Conservation (phyloP, 2,113 vertebrate genomes). For the Vireo altiloquus region DNA sequence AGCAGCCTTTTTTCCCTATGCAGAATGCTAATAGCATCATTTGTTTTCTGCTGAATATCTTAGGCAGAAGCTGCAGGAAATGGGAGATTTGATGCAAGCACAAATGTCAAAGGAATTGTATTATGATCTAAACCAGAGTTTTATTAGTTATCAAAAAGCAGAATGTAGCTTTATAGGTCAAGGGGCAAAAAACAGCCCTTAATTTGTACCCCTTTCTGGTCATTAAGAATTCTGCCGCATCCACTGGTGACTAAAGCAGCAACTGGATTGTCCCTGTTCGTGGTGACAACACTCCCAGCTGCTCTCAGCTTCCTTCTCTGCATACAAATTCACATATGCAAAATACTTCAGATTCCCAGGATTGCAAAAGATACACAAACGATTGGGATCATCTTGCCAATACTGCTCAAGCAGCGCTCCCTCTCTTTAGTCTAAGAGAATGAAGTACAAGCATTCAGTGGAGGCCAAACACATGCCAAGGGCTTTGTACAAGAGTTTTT, state of each 20-base stretch:
- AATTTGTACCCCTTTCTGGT: neutral
- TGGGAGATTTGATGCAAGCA: neutral
- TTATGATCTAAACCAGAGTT: neutral
- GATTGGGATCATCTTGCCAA: neutral
- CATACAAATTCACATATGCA: conserved; percentile 42
- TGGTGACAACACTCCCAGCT: conserved; percentile 27
- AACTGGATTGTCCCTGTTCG: neutral
- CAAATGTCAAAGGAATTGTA: conserved; percentile 5
- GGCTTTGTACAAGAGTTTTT: neutral
- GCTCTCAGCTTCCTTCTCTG: neutral
- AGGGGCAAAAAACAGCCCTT: neutral
- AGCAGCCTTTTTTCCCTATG: neutral
- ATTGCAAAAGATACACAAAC: neutral
- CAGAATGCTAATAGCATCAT: conserved; percentile 20
- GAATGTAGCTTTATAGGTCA: neutral
- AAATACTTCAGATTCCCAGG: conserved; percentile 33
- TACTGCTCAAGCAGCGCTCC: neutral
- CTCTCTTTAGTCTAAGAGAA: neutral
- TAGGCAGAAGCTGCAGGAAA: conserved; percentile 8
- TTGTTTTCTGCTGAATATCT: conserved; percentile 29
- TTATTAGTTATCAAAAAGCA: neutral
- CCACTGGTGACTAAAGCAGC: conserved; percentile 3
- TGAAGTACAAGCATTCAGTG: neutral
- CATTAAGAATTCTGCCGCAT: conserved; percentile 2
- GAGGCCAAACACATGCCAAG: neutral